These are phyloP conservation scores for Columbina picui DNA, from an alignment of 2,113 vertebrate genomes.

Conservation along the genomic window DNA sequence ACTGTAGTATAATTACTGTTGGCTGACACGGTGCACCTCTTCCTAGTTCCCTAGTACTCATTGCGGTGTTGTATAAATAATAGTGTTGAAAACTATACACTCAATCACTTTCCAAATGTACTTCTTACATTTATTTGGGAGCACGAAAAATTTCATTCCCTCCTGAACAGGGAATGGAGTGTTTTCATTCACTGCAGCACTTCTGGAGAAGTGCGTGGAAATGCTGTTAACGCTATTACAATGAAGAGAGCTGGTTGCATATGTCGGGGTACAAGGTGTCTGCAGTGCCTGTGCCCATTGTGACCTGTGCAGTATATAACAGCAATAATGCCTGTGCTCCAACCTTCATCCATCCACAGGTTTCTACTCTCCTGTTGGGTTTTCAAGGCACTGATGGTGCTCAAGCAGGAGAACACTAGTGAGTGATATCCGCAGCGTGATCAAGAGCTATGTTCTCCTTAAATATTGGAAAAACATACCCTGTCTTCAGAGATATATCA, in stretches of 20 bases:
- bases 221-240: rapidly evolving
- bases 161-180: neutral
- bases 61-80: neutral
- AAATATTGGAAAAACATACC: neutral
- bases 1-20: neutral
- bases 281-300: neutral
- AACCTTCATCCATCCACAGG: neutral
- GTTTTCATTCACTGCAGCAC: neutral
- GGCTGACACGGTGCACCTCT: neutral
- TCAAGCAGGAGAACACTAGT: neutral
- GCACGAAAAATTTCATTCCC: neutral
- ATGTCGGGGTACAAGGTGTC: neutral
- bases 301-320: neutral
- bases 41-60: neutral
- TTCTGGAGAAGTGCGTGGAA: neutral
- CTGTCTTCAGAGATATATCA: neutral
- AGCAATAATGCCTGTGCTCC: neutral
- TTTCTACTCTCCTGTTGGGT: neutral
- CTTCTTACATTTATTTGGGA: neutral
- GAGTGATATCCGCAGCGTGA: neutral
- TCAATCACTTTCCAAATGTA: neutral
- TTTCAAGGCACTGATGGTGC: neutral
- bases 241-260: neutral
- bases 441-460: neutral
- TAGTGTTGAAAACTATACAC: neutral